phyloP scores from a whole-genome alignment of 2,797 vertebrate species.

The Acanthis flammea region DNA sequence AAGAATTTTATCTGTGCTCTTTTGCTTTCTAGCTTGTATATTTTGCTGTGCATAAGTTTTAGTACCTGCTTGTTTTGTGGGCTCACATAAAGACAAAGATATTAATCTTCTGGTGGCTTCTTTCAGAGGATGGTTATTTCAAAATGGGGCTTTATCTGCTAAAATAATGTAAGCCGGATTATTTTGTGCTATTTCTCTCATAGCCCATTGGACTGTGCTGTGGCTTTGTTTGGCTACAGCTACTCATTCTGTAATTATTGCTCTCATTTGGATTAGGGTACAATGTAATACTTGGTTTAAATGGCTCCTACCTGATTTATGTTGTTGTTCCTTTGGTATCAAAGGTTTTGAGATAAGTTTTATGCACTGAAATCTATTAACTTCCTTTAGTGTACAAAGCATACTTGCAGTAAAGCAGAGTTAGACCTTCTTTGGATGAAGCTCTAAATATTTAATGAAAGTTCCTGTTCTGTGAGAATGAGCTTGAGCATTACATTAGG shows the following conservation, averaged over 20 bases:
- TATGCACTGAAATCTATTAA: neutral
- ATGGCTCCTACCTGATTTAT: neutral
- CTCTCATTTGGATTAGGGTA: neutral
- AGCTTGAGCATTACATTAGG: neutral
- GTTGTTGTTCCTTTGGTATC: neutral
- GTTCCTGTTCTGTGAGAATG: neutral
- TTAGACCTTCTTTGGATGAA: neutral
- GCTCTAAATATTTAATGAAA: conserved; percentile 23
- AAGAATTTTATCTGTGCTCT: neutral
- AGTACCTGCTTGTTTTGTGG: neutral
- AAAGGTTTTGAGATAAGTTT: neutral
- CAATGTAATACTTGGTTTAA: neutral
- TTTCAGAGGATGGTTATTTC: neutral
- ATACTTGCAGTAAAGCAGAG: neutral
- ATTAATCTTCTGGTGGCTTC: neutral
- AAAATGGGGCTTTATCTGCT: neutral
- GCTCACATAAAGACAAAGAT: neutral
- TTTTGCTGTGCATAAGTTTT: neutral
- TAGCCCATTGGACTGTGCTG: neutral
- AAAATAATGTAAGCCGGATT: neutral
- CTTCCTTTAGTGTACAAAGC: neutral
- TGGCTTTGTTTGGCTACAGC: neutral
- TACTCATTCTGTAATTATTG: neutral
- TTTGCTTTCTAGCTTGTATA: neutral
- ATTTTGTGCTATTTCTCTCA: neutral